phyloP scores from a whole-genome alignment of 1,140 invertebrate genomes.

The Pararge aegeria region DNA sequence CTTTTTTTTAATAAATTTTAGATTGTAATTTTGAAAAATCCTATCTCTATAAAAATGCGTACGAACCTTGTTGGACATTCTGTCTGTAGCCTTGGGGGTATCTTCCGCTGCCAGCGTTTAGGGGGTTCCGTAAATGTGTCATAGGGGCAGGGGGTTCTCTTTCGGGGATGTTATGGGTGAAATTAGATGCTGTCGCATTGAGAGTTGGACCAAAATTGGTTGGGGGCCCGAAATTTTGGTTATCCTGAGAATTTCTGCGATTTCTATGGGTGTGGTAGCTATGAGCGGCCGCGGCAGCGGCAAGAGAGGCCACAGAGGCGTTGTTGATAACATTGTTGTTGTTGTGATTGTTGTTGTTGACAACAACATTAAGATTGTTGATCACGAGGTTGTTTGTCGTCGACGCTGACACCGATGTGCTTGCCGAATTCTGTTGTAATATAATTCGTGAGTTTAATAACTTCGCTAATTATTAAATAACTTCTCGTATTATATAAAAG shows the following conservation, averaged over 20 bases:
- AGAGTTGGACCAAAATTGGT: constrained; percentile 70
- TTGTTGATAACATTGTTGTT: constrained; percentile 79
- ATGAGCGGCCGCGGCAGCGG: constrained; percentile 73
- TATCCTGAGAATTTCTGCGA: constrained; percentile 71
- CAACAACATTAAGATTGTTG: constrained; percentile 78
- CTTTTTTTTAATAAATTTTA: constrained; percentile 15
- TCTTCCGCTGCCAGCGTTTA: constrained; percentile 65
- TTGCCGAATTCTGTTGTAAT: constrained; percentile 57
- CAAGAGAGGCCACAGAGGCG: constrained; percentile 72
- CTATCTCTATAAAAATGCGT: constrained; percentile 69
- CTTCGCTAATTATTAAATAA: constrained; percentile 4
- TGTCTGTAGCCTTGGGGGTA: constrained; percentile 72
- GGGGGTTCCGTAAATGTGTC: constrained; percentile 71
- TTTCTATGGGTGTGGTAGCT: constrained; percentile 73
- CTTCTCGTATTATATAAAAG: constrained; percentile 1
- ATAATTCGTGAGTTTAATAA: constrained; percentile 13
- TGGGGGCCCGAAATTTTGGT: constrained; percentile 60
- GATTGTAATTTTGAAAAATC: constrained; percentile 48
- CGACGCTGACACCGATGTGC: constrained; percentile 71
- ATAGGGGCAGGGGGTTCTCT: constrained; percentile 66
- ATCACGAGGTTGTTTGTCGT: constrained; percentile 79
- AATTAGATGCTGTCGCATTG: constrained; percentile 65
- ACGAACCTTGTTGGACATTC: constrained; percentile 78
- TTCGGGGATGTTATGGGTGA: constrained; percentile 66
- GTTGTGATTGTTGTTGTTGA: constrained; percentile 80